These are phyloP conservation scores for Bombus waltoni DNA, from an alignment of 1,140 invertebrate species.

Conservation along the genomic window DNA sequence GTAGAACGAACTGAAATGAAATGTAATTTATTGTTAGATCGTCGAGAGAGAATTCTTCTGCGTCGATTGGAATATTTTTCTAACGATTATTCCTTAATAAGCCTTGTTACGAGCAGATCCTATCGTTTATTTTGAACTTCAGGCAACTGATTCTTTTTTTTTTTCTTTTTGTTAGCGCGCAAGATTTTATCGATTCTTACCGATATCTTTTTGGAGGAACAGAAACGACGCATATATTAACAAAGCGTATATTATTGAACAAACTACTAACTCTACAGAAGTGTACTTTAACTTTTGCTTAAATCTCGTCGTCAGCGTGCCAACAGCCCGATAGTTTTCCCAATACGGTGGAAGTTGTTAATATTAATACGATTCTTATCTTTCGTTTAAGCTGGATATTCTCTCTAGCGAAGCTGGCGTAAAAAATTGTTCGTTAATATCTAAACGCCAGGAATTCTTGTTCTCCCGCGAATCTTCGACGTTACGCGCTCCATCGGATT, in stretches of 20 bases:
- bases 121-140: neutral
- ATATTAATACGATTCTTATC: neutral
- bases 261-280: neutral
- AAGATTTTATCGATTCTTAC: neutral
- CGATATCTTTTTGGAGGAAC: too few species aligned
- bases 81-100: neutral
- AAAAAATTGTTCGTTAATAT: neutral
- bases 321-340: neutral
- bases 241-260: too few species aligned
- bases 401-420: neutral
- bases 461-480: neutral
- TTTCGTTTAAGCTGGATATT: neutral
- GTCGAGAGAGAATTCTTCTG: neutral
- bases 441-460: neutral
- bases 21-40: neutral
- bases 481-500: too few species aligned
- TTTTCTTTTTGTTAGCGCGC: neutral
- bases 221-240: accelerated
- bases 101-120: neutral
- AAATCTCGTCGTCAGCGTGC: neutral
- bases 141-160: too few species aligned
- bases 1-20: neutral
- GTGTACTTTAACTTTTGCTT: neutral
- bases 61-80: neutral
- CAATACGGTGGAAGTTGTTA: neutral